Evolutionary conservation across 2,888 invertebrate species (phyloP).

Genomic region (Ophioninae sp.): DNA sequence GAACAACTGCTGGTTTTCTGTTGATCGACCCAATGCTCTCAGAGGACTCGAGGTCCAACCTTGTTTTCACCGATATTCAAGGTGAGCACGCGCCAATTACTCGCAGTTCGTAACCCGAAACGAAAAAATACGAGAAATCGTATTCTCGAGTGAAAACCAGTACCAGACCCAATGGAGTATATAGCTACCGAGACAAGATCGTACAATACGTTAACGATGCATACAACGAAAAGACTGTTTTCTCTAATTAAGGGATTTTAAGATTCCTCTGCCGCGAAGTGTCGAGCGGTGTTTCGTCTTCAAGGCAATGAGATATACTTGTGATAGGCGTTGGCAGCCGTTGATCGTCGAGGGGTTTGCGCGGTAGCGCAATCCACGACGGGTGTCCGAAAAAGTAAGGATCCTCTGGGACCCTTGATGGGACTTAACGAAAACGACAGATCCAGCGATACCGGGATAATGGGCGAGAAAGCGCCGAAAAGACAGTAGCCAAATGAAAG

Average conservation of each 20-base stretch:
- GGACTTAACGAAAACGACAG: constrained; percentile 70
- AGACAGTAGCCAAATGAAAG: constrained; percentile 52
- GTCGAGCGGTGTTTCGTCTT: constrained; percentile 17
- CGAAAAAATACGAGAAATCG: not conserved
- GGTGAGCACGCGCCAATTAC: not conserved
- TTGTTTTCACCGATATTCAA: not conserved
- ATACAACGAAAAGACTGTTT: constrained; percentile 23
- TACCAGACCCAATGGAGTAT: not conserved
- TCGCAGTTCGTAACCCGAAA: not conserved
- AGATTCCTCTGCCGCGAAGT: constrained; percentile 59
- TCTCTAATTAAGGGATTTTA: constrained; percentile 72
- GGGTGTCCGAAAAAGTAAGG: constrained; percentile 44
- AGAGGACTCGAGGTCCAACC: not conserved
- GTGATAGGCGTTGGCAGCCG: constrained; percentile 30
- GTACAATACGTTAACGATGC: not conserved
- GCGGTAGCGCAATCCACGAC: constrained; percentile 59
- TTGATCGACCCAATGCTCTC: not conserved
- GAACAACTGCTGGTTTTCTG: not conserved
- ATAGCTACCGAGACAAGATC: not conserved
- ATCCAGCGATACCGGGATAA: constrained; percentile 68
- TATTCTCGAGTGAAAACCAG: not conserved
- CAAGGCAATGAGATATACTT: constrained; percentile 38
- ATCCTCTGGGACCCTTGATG: constrained; percentile 56
- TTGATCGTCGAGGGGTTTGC: constrained; percentile 10
- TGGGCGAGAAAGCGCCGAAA: constrained; percentile 58